Evolutionary conservation across 23 tunicate genomes (phyloP), one percentile per base, ranked within the genome.

Genomic region (Ascidia mentula): DNA sequence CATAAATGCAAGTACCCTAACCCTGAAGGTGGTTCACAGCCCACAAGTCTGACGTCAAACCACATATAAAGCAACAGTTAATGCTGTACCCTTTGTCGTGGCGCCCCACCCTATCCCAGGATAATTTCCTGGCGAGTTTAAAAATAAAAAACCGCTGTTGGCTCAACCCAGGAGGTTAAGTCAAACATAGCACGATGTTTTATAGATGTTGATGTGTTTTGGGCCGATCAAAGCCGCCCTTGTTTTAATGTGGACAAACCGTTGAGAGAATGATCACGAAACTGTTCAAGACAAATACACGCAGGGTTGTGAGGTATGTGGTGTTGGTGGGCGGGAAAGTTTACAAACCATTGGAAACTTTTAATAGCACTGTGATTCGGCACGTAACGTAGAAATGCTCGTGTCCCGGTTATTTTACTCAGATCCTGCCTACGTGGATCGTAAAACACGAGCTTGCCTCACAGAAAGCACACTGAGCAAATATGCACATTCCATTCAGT

Each of bases 131-230:
- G 65, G 24, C 65, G 24, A 53, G 65, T 28, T 5, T 28, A 26
- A 53, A 53, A 53, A n/a, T n/a, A n/a, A 26, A 53, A 26, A 9
- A 28, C 28, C 65, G 65, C 22, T 53, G 65, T 53, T 53, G 22
- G 65, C 24, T 53, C 7, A 9, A n/a, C n/a, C 13, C 24, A 20
- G 65, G 65, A 53, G 65, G 65, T 28, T 28, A 53, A 53, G 65
- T 53, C 65, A 53, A 53, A 53, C 24, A 53, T 53, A 26, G 65
- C 65, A 53, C 65, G n/a, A n/a, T n/a, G n/a, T n/a, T 53, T 53
- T 26, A 53, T 53, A 28, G 65, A 53, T n/a, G n/a, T n/a, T n/a
- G n/a, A n/a, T 53, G 65, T 53, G 65, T 53, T 53, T 53, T 53
- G 65, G 2, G 65, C 13, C 22, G 65, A 53, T 53, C 65, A 53